phyloP scores from a whole-genome alignment of 2,113 vertebrate genomes.

The Uria aalge region DNA sequence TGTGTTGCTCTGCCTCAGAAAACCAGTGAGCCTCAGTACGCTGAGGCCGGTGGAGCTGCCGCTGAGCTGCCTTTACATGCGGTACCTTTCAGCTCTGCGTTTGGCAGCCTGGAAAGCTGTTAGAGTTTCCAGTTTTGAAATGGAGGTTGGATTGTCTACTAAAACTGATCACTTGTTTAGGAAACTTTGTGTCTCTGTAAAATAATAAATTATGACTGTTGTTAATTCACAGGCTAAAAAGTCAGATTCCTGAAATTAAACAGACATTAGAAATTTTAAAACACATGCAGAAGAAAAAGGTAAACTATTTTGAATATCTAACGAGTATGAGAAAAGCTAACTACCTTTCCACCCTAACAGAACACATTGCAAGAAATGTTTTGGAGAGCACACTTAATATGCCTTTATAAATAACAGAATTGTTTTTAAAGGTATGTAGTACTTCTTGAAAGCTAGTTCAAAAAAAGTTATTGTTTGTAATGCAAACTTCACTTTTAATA shows the following conservation, averaged over 20 bases:
- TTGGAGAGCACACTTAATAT: conserved; percentile 56
- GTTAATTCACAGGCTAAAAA: conserved; percentile 87
- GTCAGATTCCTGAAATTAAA: conserved; percentile 98
- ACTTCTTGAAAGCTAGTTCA: conserved; percentile 34
- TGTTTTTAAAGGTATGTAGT: conserved; percentile 63
- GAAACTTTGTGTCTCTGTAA: conserved; percentile 18
- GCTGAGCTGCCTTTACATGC: background rate
- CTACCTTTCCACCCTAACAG: conserved; percentile 56
- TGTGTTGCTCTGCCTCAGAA: background rate
- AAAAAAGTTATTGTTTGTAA: background rate
- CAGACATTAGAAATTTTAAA: conserved; percentile 97
- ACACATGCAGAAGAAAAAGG: conserved; percentile 99
- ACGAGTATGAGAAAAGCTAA: conserved; percentile 47
- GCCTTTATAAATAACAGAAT: conserved; percentile 63
- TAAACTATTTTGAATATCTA: conserved; percentile 72
- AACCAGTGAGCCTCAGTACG: rapidly evolving
- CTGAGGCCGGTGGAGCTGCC: background rate
- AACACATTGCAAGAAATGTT: conserved; percentile 61
- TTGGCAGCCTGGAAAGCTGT: background rate
- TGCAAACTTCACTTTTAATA: background rate
- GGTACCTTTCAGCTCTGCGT: rapidly evolving
- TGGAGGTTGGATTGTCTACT: background rate
- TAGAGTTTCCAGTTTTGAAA: background rate
- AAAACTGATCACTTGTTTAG: conserved; percentile 28
- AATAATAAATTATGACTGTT: conserved; percentile 63